Base-by-base conservation (phyloP, 2,797 vertebrate genomes). In the Epinephelus malabaricus region DNA sequence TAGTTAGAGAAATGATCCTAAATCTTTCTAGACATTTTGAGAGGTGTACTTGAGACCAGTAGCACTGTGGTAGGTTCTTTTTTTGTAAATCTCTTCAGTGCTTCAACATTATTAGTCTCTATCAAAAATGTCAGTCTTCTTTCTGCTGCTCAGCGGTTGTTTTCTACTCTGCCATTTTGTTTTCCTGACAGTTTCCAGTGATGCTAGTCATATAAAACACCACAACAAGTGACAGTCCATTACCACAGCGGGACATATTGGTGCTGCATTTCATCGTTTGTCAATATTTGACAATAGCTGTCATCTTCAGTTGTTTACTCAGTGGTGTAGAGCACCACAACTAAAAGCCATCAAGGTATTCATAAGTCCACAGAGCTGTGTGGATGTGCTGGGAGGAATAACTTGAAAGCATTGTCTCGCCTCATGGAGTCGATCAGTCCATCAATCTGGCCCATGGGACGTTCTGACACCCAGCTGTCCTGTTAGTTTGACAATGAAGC, bases 401-500 rank as follows among this genome's bases (percentile, higher is more conserved):
- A 18, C n/a, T 49, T 65, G 1, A 62, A 58, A 59, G 47, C 47
- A 40, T 71, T 17, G 34, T 62, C 63, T 75, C 27, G 6, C 67
- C 59, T 82, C 49, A 34, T 13, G 9, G 55, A 53, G n/a, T 76
- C 66, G 2, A 72, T 73, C 64, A 25, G 45, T 70, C 50, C 30
- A 17, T 74, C 55, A 30, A 5, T 75, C 45, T 58, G 17, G 10
- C 79, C 50, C 49, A 18, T 1, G 23, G 73, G 76, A 75, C 47
- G 6, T 54, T 81, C 71, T 58, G 66, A 27, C 63, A 50, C 15
- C 15, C 61, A 64, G 25, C 63, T n/a, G 25, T 81, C 43, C 50
- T 49, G 38, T 54, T 79, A 60, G 46, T 71, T 67, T 78, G 61
- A 51, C 54, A 43, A 34, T 45, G 60, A 69, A 25, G 54, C 51